A percentile compares a stretch with the other conserved stretches of the same genome.
These are phyloP conservation scores for Catocala sponsa DNA, from an alignment of 2,888 invertebrate genomes.

Conservation along the genomic window DNA sequence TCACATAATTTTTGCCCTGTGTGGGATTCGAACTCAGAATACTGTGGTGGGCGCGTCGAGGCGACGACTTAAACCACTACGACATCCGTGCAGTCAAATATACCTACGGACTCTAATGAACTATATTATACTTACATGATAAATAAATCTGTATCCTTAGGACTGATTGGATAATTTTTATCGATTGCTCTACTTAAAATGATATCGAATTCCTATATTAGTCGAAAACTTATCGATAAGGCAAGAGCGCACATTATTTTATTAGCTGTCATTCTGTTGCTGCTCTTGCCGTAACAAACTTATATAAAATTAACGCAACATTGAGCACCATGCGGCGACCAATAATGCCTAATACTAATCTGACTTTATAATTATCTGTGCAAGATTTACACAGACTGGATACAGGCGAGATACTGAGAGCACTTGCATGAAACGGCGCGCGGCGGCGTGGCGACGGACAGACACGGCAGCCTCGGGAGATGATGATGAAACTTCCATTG, in stretches of 20 bases:
- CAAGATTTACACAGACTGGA: constrained; percentile 44
- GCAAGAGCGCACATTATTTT: constrained; percentile 15
- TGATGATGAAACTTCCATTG: constrained; percentile 57
- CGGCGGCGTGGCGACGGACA: constrained; percentile 5
- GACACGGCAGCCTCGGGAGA: constrained; percentile 32
- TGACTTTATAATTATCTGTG: constrained; percentile 54
- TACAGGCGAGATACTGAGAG: constrained; percentile 15
- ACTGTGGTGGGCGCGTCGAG: no score
- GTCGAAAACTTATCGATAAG: constrained; percentile 12
- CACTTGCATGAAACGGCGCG: constrained; percentile 24
- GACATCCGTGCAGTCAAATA: no score
- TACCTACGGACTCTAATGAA: no score
- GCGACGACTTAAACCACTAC: no score
- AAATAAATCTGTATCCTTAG: no score
- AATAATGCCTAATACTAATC: constrained; percentile 51
- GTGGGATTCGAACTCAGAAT: no score
- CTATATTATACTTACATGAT: no score
- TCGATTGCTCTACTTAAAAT: not conserved
- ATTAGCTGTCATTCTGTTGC: constrained; percentile 39
- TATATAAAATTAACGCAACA: constrained; percentile 56
- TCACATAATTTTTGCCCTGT: no score
- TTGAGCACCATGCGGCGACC: constrained; percentile 34
- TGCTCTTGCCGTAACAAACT: constrained; percentile 42
- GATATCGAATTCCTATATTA: constrained; percentile 5
- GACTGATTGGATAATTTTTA: no score